Conservation (phyloP, 2,888 invertebrate species). For the Idaea aversata region DNA sequence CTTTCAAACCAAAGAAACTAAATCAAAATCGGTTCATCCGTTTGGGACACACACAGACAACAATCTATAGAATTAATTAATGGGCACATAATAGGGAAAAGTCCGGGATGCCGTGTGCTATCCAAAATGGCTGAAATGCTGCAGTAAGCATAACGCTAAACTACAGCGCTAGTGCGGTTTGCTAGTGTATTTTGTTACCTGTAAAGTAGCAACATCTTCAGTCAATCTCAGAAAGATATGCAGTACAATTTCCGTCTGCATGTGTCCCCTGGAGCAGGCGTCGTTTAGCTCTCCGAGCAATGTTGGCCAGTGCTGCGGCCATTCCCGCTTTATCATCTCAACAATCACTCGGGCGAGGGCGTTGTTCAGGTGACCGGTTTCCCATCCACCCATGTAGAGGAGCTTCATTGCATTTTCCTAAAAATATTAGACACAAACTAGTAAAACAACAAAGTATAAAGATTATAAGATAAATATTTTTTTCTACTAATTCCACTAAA, state of each 20-base stretch:
- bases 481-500: neutral
- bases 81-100: no score
- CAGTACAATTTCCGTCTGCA: conserved; percentile 94
- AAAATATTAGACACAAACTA: conserved; percentile 15
- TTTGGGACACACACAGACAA: no score
- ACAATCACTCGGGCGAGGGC: conserved; percentile 94
- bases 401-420: conserved; percentile 94
- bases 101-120: no score
- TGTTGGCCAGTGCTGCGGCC: conserved; percentile 98
- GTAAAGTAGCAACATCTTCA: conserved; percentile 95
- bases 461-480: no score
- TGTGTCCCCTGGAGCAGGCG: conserved; percentile 90
- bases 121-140: no score
- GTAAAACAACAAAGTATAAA: no score
- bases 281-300: conserved; percentile 90
- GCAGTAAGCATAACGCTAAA: no score
- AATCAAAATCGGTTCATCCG: no score
- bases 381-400: conserved; percentile 87
- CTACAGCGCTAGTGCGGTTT: no score
- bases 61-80: no score
- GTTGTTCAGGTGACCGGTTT: conserved; percentile 90
- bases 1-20: no score
- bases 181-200: conserved; percentile 67
- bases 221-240: conserved; percentile 93
- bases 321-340: conserved; percentile 97